Evolutionary conservation across 2,113 vertebrate species (phyloP).

Genomic region (Phrynosoma platyrhinos): DNA sequence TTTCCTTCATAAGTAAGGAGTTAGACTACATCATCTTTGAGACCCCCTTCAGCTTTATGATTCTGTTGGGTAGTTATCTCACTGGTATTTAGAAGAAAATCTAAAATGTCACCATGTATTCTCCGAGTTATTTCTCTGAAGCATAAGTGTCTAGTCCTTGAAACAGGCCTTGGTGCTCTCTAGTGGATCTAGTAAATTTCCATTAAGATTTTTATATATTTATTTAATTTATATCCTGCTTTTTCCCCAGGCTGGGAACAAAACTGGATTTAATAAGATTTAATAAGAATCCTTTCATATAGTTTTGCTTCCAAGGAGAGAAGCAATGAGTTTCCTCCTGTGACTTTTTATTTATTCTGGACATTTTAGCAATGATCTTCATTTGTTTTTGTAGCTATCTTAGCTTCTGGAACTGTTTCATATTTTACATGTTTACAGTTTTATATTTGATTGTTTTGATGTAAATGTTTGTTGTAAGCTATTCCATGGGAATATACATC

Average conservation of each 20-base stretch:
- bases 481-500: not conserved
- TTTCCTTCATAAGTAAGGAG: not conserved
- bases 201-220: too few species aligned
- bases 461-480: not conserved
- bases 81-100: not conserved
- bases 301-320: too few species aligned
- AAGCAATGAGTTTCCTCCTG: too few species aligned
- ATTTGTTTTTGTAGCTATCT: too few species aligned
- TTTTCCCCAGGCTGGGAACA: too few species aligned
- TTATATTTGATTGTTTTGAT: not conserved
- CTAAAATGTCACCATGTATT: not conserved
- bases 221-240: too few species aligned
- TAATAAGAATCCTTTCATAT: too few species aligned
- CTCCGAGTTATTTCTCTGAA: not conserved
- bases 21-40: too few species aligned
- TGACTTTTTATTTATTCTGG: too few species aligned
- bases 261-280: too few species aligned
- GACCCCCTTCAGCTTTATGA: too few species aligned
- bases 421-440: not conserved
- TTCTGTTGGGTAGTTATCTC: not conserved
- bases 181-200: not conserved
- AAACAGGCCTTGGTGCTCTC: not conserved
- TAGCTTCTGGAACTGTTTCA: not conserved
- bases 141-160: not conserved
- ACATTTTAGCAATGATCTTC: too few species aligned